A percentile compares a stretch with the other conserved stretches of the same genome.
Evolutionary conservation across 2,888 invertebrate species (phyloP).

Genomic region (Mimas tiliae): DNA sequence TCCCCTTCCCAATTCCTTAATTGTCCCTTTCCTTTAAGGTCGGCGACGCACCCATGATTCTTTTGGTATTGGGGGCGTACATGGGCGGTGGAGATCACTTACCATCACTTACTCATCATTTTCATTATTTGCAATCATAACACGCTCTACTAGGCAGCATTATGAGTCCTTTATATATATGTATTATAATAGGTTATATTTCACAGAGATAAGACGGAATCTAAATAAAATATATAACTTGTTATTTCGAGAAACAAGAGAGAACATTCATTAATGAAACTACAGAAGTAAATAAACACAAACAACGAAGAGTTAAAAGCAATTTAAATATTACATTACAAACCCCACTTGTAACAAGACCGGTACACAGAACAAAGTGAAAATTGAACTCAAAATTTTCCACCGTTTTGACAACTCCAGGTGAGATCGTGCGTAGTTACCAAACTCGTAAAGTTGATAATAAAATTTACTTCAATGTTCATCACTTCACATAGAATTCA

Average conservation of each 20-base stretch:
- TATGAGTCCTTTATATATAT: no score
- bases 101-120: no score
- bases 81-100: no score
- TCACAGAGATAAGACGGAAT: no score
- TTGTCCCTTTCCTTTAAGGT: no score
- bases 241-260: background rate
- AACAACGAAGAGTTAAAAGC: background rate
- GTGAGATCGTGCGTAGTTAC: constrained; percentile 30
- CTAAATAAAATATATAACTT: background rate
- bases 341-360: constrained; percentile 3
- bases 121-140: no score
- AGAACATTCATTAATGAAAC: background rate
- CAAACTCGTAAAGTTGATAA: constrained; percentile 37
- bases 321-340: constrained; percentile 7
- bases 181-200: no score
- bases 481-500: constrained; percentile 35
- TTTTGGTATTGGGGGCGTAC: no score
- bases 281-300: background rate
- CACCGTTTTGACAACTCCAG: constrained; percentile 27
- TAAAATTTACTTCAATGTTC: constrained; percentile 38
- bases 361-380: constrained; percentile 13
- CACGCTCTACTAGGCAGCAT: no score
- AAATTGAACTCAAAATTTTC: constrained; percentile 23
- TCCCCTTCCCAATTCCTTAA: no score
- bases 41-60: no score